Conservation (phyloP, 2,797 vertebrate species). For the Sarcophilus harrisii region DNA sequence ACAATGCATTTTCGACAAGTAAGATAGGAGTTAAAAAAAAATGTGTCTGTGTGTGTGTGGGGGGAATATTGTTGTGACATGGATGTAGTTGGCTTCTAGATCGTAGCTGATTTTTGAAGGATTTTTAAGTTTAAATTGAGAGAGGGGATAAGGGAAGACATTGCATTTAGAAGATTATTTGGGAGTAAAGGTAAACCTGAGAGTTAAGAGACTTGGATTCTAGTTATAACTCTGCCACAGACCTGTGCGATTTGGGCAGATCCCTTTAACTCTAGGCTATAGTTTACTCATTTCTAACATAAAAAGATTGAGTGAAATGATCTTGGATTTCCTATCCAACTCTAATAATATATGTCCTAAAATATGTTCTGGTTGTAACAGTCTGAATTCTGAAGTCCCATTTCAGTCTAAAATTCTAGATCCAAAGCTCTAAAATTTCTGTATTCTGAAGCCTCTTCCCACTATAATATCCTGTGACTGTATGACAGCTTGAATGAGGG, state of each 20-base stretch:
- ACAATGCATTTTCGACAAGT: neutral
- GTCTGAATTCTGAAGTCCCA: neutral
- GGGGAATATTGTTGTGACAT: neutral
- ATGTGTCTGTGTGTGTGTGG: too few relatives aligned
- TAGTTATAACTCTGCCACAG: neutral
- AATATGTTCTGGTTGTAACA: neutral
- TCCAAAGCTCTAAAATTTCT: neutral
- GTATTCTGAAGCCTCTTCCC: neutral
- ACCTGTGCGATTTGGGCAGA: neutral
- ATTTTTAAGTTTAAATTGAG: neutral
- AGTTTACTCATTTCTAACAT: neutral
- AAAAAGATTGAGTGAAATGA: neutral
- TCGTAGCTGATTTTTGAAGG: neutral
- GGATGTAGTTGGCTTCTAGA: neutral
- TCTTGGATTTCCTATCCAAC: neutral
- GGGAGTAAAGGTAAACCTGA: neutral
- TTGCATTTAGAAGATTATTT: neutral
- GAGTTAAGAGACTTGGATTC: neutral
- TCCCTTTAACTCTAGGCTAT: neutral
- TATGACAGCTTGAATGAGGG: neutral
- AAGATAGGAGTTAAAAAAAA: neutral
- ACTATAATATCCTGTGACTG: neutral
- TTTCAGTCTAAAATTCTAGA: neutral
- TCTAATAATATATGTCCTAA: neutral
- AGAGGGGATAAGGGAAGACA: neutral